phyloP scores from a whole-genome alignment of 2,113 vertebrate genomes.

The Willisornis vidua region DNA sequence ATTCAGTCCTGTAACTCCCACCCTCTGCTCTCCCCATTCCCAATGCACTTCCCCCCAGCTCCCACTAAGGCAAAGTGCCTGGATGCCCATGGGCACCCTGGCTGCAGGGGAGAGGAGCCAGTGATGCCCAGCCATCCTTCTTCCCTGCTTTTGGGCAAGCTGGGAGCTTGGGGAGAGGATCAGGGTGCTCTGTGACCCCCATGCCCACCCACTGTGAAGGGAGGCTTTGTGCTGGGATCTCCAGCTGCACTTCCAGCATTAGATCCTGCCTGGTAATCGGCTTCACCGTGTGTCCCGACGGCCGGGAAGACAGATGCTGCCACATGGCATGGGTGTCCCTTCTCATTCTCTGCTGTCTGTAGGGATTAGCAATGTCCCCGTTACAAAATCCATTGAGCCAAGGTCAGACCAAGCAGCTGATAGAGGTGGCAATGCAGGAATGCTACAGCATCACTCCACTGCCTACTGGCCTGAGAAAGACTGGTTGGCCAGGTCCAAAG shows the following conservation, averaged over 20 bases:
- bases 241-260: background rate
- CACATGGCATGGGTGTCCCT: background rate
- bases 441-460: background rate
- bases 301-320: accelerated
- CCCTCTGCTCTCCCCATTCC: background rate
- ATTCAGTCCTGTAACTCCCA: background rate
- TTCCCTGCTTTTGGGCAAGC: accelerated
- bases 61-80: background rate
- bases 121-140: too few relatives aligned
- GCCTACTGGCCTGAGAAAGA: slow-evolving; percentile 35
- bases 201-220: too few relatives aligned
- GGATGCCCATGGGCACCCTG: accelerated
- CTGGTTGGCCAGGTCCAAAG: slow-evolving; percentile 39
- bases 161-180: background rate
- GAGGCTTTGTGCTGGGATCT: background rate
- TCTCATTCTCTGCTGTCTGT: background rate
- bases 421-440: background rate
- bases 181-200: accelerated
- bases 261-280: accelerated
- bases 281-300: accelerated
- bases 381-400: background rate
- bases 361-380: slow-evolving; percentile 38
- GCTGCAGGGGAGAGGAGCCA: background rate
- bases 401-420: slow-evolving; percentile 30
- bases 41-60: background rate